These are phyloP conservation scores for Antedon mediterranea DNA, from an alignment of 53 echinoderm and acorn worm species.

Conservation along the genomic window DNA sequence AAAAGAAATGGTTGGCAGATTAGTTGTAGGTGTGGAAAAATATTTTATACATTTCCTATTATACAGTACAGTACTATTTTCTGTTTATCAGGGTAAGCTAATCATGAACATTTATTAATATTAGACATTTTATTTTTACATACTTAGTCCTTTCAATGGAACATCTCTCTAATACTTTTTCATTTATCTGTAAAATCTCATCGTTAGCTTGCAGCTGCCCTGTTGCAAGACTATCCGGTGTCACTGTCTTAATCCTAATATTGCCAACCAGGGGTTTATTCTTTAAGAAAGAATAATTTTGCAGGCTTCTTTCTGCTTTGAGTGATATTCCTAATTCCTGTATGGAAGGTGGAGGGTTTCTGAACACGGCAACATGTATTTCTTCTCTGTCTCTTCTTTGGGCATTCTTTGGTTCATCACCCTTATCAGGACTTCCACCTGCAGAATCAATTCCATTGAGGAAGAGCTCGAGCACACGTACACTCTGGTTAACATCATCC, in stretches of 20 bases:
- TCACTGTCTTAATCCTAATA: conserved; percentile 44
- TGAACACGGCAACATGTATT: conserved; percentile 47
- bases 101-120: too few species aligned
- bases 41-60: too few species aligned
- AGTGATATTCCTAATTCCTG: conserved; percentile 62
- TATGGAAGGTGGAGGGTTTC: conserved; percentile 39
- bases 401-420: conserved; percentile 2
- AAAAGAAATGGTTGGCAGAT: too few species aligned
- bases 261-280: conserved; percentile 37
- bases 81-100: too few species aligned
- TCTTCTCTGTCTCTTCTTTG: conserved; percentile 50
- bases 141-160: conserved; percentile 68
- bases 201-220: conserved; percentile 57
- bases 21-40: too few species aligned
- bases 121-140: conserved; percentile 4
- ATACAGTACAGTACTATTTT: too few species aligned
- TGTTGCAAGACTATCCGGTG: conserved; percentile 29
- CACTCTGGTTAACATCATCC: conserved; percentile 47
- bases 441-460: conserved; percentile 40
- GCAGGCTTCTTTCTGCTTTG: conserved; percentile 3
- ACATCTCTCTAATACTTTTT: conserved; percentile 60
- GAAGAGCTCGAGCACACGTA: conserved; percentile 40
- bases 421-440: background rate
- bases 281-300: background rate
- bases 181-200: conserved; percentile 70